Percentiles rank a stretch among this genome's conserved stretches.
Evolutionary conservation across 2,797 vertebrate species (phyloP).

Genomic region (Platyrinchus mystaceus): DNA sequence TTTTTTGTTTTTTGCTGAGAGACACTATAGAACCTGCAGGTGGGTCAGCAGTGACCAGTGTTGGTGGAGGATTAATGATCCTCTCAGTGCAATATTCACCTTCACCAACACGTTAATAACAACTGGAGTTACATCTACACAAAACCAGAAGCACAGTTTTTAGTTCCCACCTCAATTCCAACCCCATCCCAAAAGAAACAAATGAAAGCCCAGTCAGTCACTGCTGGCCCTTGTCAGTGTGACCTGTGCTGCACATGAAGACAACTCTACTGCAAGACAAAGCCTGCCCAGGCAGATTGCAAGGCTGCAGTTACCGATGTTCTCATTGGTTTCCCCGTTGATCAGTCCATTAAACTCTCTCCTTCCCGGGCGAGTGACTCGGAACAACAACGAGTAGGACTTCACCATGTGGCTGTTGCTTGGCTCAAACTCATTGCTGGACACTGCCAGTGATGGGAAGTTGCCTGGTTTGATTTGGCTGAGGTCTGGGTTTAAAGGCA

Average conservation of each 20-base stretch:
- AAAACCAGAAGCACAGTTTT: neutral
- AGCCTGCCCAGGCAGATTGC: neutral
- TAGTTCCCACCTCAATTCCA: neutral
- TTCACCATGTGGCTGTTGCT: conserved; percentile 99
- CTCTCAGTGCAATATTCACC: neutral
- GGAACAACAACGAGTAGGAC: conserved; percentile 97
- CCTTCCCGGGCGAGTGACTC: conserved; percentile 91
- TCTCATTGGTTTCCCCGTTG: conserved; percentile 94
- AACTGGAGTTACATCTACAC: neutral
- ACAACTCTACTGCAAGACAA: neutral
- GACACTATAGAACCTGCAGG: neutral
- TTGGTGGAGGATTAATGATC: neutral
- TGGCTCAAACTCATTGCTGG: conserved; percentile 98
- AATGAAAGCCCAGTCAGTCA: neutral
- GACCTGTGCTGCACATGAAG: neutral
- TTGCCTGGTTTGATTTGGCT: conserved; percentile 94
- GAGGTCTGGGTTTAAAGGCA: conserved; percentile 98
- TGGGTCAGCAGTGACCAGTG: neutral
- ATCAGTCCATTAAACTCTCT: conserved; percentile 88
- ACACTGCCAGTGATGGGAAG: conserved; percentile 94
- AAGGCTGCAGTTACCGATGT: conserved; percentile 84
- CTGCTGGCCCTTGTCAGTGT: neutral
- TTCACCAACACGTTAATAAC: neutral
- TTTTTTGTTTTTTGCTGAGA: neutral
- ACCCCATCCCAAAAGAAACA: neutral